phyloP scores from a whole-genome alignment of 2,797 vertebrate genomes.

The Melanotaenia maccullochi region DNA sequence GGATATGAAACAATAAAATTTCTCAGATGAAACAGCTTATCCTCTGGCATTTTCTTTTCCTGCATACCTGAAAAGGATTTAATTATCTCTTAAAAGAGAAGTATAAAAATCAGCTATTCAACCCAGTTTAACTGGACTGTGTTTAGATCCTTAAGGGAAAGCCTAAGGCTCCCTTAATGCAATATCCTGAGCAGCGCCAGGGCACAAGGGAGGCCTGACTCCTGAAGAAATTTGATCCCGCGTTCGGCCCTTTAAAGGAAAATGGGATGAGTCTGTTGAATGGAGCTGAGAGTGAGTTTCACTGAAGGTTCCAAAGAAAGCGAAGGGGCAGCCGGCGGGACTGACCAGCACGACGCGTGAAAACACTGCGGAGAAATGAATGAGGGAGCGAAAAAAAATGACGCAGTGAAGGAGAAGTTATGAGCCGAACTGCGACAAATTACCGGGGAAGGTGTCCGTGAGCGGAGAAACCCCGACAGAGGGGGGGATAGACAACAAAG shows the following conservation, averaged over 20 bases:
- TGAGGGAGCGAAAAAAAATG: constrained; percentile 34
- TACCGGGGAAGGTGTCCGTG: constrained; percentile 64
- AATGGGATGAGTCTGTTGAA: constrained; percentile 83
- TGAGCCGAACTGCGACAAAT: constrained; percentile 54
- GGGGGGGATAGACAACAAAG: constrained; percentile 46
- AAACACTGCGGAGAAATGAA: constrained; percentile 41
- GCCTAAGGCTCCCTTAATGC: constrained; percentile 62
- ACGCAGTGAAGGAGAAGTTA: constrained; percentile 41
- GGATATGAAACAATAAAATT: neutral
- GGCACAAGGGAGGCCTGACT: constrained; percentile 68
- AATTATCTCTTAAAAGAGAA: neutral
- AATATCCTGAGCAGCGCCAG: constrained; percentile 75
- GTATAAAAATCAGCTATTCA: neutral
- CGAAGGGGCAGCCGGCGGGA: constrained; percentile 31
- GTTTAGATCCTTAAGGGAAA: constrained; percentile 62
- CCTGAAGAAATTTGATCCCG: constrained; percentile 79
- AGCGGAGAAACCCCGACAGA: constrained; percentile 50
- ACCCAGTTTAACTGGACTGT: constrained; percentile 11
- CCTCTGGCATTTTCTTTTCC: neutral
- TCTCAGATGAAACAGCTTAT: neutral
- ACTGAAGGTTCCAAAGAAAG: constrained; percentile 48
- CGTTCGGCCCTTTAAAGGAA: constrained; percentile 85
- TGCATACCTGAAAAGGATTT: neutral
- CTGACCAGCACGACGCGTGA: constrained; percentile 12
- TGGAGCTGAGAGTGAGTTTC: constrained; percentile 70